Conservation (phyloP, 30 jellyfish, hydroid and myxozoan genomes). For the Nemopilema nomurai region DNA sequence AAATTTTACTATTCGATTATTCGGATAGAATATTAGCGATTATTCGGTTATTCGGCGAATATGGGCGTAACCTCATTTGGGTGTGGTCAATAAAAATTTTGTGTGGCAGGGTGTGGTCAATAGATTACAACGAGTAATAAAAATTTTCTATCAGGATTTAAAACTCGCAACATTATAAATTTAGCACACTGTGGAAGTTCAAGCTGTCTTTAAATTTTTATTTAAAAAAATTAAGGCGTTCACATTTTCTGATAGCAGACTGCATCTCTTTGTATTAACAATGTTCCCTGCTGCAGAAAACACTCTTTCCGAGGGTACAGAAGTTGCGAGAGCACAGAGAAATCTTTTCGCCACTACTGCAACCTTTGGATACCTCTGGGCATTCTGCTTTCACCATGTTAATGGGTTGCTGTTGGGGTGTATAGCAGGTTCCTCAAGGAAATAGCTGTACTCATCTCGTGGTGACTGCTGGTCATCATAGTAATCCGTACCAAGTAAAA, state of each 20-base stretch:
- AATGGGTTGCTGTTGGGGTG: conserved; percentile 44
- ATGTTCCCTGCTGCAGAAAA: conserved; percentile 54
- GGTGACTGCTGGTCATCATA: conserved; percentile 40
- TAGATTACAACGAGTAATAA: not conserved
- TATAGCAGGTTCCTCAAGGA: conserved; percentile 42
- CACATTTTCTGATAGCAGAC: conserved; percentile 54
- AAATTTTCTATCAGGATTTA: not conserved
- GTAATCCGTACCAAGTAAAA: conserved; percentile 48
- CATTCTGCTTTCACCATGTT: conserved; percentile 62
- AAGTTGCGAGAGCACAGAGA: conserved; percentile 53
- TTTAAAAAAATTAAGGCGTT: conserved; percentile 21
- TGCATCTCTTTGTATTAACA: conserved; percentile 37
- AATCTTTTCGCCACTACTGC: conserved; percentile 40
- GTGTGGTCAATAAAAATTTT: no score
- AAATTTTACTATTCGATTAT: not conserved
- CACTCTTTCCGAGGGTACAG: conserved; percentile 64
- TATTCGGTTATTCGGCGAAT: not conserved
- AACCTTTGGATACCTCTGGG: conserved; percentile 18
- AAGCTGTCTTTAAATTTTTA: conserved; percentile 9
- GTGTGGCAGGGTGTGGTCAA: not conserved
- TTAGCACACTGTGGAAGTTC: not conserved
- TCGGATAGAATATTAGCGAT: not conserved
- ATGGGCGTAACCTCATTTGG: not conserved
- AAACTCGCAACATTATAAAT: not conserved
- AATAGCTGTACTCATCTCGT: conserved; percentile 41